Conservation (phyloP, 2,113 vertebrate genomes). For the Perognathus longimembris region DNA sequence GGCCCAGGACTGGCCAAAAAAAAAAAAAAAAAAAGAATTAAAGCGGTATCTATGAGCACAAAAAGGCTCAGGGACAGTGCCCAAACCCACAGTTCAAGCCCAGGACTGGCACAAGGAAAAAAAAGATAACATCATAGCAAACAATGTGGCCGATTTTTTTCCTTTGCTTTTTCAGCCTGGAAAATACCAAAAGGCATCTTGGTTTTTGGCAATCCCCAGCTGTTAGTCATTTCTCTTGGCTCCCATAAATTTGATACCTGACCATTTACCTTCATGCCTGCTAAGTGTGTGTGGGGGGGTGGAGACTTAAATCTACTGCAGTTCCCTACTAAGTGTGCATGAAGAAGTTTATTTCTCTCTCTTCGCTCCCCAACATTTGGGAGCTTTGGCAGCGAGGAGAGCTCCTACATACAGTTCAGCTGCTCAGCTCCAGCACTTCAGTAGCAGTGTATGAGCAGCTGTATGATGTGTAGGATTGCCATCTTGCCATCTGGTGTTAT, state of each 20-base stretch:
- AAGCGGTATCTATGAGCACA: too few species aligned
- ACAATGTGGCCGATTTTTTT: not conserved
- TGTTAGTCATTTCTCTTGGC: constrained; percentile 95
- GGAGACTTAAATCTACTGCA: constrained; percentile 96
- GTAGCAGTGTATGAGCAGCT: not conserved
- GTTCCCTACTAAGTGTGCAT: constrained; percentile 93
- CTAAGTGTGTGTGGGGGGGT: too few species aligned
- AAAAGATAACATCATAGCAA: too few species aligned
- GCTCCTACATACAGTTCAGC: not conserved
- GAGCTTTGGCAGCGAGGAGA: not conserved
- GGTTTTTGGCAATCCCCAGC: constrained; percentile 94
- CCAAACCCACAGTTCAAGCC: too few species aligned
- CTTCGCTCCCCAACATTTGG: not conserved
- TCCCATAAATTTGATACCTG: constrained; percentile 94
- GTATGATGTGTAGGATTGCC: not conserved
- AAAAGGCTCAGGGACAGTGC: too few species aligned
- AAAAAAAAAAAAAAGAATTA: too few species aligned
- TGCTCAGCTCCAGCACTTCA: too few species aligned
- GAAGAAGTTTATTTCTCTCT: not conserved
- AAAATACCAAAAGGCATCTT: constrained; percentile 92
- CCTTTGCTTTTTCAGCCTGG: constrained; percentile 85
- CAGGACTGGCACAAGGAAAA: too few species aligned
- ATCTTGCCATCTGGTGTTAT: not conserved
- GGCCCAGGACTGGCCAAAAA: too few species aligned
- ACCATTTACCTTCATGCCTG: constrained; percentile 92